phyloP scores from a whole-genome alignment of 2,113 vertebrate genomes.

The Mirza zaza region DNA sequence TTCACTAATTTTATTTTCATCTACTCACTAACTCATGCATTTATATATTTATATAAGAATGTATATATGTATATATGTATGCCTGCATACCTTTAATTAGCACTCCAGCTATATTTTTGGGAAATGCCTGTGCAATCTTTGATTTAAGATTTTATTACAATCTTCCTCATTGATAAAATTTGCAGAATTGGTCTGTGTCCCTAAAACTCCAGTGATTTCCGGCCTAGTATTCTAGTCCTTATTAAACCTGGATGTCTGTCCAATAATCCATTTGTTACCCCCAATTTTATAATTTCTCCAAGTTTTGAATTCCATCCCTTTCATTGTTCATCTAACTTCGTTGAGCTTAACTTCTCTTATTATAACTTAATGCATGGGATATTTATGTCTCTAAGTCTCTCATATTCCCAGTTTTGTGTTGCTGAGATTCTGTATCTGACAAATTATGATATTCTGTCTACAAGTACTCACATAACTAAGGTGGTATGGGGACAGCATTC shows the following conservation, averaged over 20 bases:
- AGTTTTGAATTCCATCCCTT: not conserved
- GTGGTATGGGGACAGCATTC: not conserved
- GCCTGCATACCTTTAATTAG: not conserved
- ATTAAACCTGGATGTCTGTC: not conserved
- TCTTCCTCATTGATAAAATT: not conserved
- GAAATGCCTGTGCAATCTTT: not conserved
- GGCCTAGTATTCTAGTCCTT: not conserved
- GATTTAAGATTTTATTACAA: not conserved
- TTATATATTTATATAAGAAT: not conserved
- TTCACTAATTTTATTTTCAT: not conserved
- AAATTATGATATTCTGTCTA: not conserved
- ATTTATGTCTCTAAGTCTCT: not conserved
- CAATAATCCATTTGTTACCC: not conserved
- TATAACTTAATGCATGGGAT: not conserved
- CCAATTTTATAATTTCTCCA: not conserved
- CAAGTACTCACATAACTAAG: not conserved
- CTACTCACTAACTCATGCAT: not conserved
- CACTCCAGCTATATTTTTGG: not conserved
- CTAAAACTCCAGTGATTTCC: not conserved
- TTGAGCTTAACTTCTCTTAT: not conserved
- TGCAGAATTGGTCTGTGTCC: not conserved
- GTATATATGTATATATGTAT: not conserved
- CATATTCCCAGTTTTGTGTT: not conserved
- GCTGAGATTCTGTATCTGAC: not conserved
- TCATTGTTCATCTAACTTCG: not conserved